Evolutionary conservation across 2,888 invertebrate species (phyloP), one percentile per base, ranked within the genome.

Genomic region (Scelioninae gen. 2): DNA sequence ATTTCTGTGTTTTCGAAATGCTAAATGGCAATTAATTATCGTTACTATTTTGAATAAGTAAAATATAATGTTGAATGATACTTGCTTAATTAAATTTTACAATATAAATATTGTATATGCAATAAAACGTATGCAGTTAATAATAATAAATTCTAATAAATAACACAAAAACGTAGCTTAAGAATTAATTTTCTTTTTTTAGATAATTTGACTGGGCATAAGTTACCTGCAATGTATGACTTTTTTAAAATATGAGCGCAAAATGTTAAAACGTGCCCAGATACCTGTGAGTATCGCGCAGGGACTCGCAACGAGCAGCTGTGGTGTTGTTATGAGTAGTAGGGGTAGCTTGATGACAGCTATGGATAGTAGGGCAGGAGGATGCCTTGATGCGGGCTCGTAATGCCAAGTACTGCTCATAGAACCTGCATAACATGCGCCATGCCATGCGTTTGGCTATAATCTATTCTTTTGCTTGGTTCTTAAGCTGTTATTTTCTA

Each of bases 351-450:
- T 85, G 84, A 80, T 85, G 84, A 80, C 84, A 85, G 81, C 83
- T 83, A 80, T 85, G 85, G 80, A 93, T 90, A 85, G 92, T 91
- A 81, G 93, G 92, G 87, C 92, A 93, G 88, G 93, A 93, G 83
- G 92, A 92, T 86, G 94, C 94, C 90, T 94, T 93, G 88, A 95
- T 94, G 88, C 94, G 93, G 87, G 93, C 94, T 87, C 93, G 92
- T 88, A 94, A 91, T 90, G 93, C 94, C 88, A 92, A 90, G 89
- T 94, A 94, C 88, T 93, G 93, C 89, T 93, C 92, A 91, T 94
- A 94, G 92, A 94, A 95, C 92, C 94, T 95, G 90, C 87, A 83
- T 80, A 86, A 86, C 85, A 86, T 86, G 85, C 86, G 84, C 74
- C 82, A 83, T 84, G 84, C 85, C 85, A 85, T 84, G 86, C 86